phyloP scores from a whole-genome alignment of 2,797 vertebrate species.

The Zalophus californianus region DNA sequence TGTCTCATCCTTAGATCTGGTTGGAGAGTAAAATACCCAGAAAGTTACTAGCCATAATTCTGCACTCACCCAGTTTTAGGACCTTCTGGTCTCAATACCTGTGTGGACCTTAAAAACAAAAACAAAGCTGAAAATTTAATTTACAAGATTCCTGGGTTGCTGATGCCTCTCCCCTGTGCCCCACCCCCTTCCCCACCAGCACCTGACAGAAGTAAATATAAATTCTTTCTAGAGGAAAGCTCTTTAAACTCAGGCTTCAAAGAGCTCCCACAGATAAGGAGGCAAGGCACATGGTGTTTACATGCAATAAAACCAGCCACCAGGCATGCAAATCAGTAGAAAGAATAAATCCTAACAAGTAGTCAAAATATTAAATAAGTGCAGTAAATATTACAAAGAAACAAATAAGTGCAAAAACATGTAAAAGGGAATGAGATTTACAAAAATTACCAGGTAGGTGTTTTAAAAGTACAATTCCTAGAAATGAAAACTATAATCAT shows the following conservation, averaged over 20 bases:
- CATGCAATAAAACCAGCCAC: neutral
- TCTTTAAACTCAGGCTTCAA: conserved; percentile 24
- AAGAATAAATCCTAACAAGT: conserved; percentile 11
- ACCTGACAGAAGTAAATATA: neutral
- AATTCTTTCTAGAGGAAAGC: conserved; percentile 36
- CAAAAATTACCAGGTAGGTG: neutral
- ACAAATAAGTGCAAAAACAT: neutral
- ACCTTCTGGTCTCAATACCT: neutral
- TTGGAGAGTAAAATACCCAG: neutral
- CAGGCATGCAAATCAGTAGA: neutral
- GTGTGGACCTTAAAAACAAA: neutral
- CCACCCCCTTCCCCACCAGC: neutral
- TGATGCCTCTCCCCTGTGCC: neutral
- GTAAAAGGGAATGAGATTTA: neutral
- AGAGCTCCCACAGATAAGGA: neutral
- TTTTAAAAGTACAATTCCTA: neutral
- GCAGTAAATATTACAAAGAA: neutral
- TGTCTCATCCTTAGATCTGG: neutral
- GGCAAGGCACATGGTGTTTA: neutral
- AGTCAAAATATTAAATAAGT: conserved; percentile 33
- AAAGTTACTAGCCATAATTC: neutral
- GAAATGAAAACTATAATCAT: neutral
- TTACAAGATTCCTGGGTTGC: neutral
- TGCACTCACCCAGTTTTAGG: neutral
- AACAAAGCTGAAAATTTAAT: neutral